A percentile compares a stretch with the other conserved stretches of the same genome.
phyloP scores from a whole-genome alignment of 2,113 vertebrate species.

The Chionodraco myersi region DNA sequence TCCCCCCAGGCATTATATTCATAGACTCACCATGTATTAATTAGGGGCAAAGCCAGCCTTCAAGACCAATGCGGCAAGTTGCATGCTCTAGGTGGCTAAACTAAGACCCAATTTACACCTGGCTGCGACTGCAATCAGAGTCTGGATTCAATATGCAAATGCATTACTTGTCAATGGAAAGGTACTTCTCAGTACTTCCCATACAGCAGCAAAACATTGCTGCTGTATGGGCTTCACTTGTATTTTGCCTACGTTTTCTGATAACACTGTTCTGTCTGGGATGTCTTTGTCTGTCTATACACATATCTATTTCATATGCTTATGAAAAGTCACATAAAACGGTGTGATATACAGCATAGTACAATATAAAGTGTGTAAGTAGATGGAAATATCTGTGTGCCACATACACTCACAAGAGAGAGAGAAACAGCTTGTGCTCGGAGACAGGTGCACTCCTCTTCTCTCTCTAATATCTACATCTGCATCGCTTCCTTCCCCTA shows the following conservation, averaged over 20 bases:
- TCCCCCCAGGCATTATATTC: background rate
- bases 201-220: background rate
- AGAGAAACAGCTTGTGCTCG: slow-evolving; percentile 38
- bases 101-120: background rate
- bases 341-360: background rate
- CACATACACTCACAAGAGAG: background rate
- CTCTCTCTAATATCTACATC: slow-evolving; percentile 55
- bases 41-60: background rate
- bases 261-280: background rate
- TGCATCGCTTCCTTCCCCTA: slow-evolving; percentile 26
- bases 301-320: too few species aligned
- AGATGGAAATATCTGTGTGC: slow-evolving; percentile 8
- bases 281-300: background rate
- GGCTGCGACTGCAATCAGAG: background rate
- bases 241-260: background rate
- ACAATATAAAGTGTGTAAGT: background rate
- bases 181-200: background rate
- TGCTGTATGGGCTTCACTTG: background rate
- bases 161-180: background rate
- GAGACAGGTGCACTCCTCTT: slow-evolving; percentile 61
- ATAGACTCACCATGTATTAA: background rate
- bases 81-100: too few species aligned
- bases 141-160: background rate
- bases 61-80: background rate
- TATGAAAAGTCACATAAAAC: slow-evolving; percentile 11